Percentiles rank a stretch among this genome's conserved stretches.
Evolutionary conservation across 2,888 invertebrate species (phyloP).

Genomic region (Portevinia maculata): DNA sequence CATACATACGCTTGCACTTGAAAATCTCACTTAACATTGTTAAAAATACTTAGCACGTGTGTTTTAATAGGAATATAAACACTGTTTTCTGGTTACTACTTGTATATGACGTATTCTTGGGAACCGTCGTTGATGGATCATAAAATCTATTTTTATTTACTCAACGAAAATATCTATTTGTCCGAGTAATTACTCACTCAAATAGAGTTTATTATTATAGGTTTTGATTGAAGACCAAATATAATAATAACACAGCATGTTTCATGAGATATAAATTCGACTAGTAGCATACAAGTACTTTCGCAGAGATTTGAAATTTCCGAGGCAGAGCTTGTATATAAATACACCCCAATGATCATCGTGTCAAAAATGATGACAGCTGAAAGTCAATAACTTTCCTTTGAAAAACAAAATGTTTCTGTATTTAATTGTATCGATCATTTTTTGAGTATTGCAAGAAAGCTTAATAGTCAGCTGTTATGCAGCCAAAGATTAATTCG

Average conservation of each 20-base stretch:
- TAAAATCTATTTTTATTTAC: constrained; percentile 67
- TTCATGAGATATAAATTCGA: constrained; percentile 24
- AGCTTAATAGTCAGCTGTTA: too few relatives aligned
- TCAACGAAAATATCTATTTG: constrained; percentile 63
- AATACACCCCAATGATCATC: constrained; percentile 52
- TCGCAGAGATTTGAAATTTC: neutral
- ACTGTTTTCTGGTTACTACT: constrained; percentile 29
- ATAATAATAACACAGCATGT: constrained; percentile 54
- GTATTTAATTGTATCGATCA: constrained; percentile 32
- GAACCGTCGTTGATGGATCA: constrained; percentile 59
- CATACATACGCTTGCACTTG: constrained; percentile 30
- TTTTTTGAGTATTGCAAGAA: neutral
- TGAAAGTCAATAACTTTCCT: constrained; percentile 56
- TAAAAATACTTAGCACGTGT: constrained; percentile 35
- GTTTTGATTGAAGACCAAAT: constrained; percentile 60
- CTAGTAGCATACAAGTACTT: neutral
- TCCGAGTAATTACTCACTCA: constrained; percentile 58
- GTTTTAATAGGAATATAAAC: constrained; percentile 35
- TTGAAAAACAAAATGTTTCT: constrained; percentile 11
- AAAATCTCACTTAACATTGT: constrained; percentile 21
- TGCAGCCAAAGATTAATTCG: too few relatives aligned
- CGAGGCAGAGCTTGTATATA: constrained; percentile 22
- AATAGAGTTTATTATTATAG: constrained; percentile 54
- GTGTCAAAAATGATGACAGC: constrained; percentile 49
- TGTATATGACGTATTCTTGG: constrained; percentile 46